A percentile compares a stretch with the other conserved stretches of the same genome.
These are phyloP conservation scores for Nomada fabriciana DNA, from an alignment of 2,888 invertebrate genomes.

Conservation along the genomic window DNA sequence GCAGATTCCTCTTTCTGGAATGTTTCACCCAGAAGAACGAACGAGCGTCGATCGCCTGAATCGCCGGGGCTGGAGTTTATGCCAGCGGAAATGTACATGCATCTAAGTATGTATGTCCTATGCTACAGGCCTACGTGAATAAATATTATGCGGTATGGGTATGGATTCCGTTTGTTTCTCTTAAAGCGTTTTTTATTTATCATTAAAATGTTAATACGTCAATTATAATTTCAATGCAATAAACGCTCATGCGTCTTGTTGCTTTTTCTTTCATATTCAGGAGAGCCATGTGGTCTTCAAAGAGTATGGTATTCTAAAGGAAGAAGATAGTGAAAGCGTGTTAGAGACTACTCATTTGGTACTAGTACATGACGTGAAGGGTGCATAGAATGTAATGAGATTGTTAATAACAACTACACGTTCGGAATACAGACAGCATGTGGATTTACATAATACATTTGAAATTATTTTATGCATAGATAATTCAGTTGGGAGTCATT, in stretches of 20 bases:
- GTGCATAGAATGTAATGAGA: constrained; percentile 25
- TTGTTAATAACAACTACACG: constrained; percentile 24
- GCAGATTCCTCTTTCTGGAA: too few relatives aligned
- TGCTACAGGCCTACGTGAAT: too few relatives aligned
- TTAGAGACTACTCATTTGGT: constrained; percentile 37
- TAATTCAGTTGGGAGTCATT: not conserved
- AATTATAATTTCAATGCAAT: too few relatives aligned
- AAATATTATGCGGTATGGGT: constrained; percentile 49
- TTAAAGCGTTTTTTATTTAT: not conserved
- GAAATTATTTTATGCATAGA: not conserved
- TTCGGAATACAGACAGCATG: constrained; percentile 53
- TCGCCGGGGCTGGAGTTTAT: too few relatives aligned
- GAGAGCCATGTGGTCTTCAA: constrained; percentile 48
- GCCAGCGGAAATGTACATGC: too few relatives aligned
- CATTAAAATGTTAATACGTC: not conserved
- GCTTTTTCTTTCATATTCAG: constrained; percentile 25
- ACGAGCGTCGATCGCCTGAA: too few relatives aligned
- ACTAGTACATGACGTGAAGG: constrained; percentile 32
- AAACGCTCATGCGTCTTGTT: too few relatives aligned
- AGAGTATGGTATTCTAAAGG: constrained; percentile 51
- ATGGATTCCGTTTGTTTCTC: not conserved
- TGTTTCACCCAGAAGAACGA: too few relatives aligned
- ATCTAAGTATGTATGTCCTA: too few relatives aligned
- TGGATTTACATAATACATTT: not conserved
- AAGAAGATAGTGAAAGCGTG: not conserved